phyloP scores from a whole-genome alignment of 2,888 invertebrate species.

The Amphipoea oculea region DNA sequence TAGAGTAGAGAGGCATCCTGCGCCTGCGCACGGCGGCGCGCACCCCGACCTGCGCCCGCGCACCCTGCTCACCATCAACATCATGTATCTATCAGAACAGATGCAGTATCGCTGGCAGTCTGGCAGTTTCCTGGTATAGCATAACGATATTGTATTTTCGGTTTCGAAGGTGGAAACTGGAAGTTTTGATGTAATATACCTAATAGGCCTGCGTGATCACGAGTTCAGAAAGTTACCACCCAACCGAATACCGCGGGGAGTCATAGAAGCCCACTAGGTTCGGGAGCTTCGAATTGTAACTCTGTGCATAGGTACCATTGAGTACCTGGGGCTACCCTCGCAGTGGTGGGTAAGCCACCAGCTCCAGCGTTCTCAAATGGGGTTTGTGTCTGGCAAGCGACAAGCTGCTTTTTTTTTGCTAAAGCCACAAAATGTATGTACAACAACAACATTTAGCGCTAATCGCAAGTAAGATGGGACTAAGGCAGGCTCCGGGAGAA shows the following conservation, averaged over 20 bases:
- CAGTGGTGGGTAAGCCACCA: no score
- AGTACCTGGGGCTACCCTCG: neutral
- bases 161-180: neutral
- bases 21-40: slow-evolving; percentile 14
- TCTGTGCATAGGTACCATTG: neutral
- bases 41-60: slow-evolving; percentile 23
- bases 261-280: neutral
- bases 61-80: slow-evolving; percentile 9
- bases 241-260: neutral
- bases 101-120: neutral
- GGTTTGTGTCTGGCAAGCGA: neutral
- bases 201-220: neutral
- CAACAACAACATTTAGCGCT: neutral
- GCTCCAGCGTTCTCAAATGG: neutral
- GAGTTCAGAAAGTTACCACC: neutral
- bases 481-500: neutral
- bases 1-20: slow-evolving; percentile 34
- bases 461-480: neutral
- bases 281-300: neutral
- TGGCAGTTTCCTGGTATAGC: neutral
- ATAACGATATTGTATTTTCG: neutral
- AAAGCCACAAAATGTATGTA: neutral
- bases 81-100: neutral
- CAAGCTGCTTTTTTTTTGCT: neutral
- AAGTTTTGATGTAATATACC: neutral